Percentiles rank a stretch among this genome's conserved stretches.
Evolutionary conservation across 2,888 invertebrate genomes (phyloP).

Genomic region (Tortrix viridana): DNA sequence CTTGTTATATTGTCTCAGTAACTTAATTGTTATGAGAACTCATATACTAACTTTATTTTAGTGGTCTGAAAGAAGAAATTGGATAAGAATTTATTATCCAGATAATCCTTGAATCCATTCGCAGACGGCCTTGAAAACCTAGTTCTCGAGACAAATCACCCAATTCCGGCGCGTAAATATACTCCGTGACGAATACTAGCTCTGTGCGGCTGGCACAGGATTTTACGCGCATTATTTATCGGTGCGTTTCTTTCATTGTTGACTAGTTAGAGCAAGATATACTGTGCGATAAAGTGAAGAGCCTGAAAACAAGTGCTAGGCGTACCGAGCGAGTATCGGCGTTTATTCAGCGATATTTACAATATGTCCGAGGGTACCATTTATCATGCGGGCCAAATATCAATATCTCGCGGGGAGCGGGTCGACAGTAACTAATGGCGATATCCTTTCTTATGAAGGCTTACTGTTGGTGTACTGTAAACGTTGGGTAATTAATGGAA

Average conservation of each 20-base stretch:
- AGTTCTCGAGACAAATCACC: conserved; percentile 29
- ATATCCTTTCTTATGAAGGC: conserved; percentile 45
- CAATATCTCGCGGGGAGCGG: conserved; percentile 62
- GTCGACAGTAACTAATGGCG: conserved; percentile 72
- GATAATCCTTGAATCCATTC: conserved; percentile 6
- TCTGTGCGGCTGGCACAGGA: neutral
- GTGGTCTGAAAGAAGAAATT: too few species aligned
- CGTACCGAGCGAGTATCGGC: conserved; percentile 48
- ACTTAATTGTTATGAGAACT: neutral
- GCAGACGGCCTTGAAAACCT: conserved; percentile 11
- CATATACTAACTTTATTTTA: too few species aligned
- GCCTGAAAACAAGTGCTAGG: too few species aligned
- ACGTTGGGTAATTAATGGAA: conserved; percentile 25
- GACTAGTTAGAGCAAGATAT: too few species aligned
- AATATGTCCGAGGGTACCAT: conserved; percentile 55
- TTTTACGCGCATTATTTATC: too few species aligned
- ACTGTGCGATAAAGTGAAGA: too few species aligned
- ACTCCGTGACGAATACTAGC: conserved; percentile 31
- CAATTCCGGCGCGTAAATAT: conserved; percentile 28
- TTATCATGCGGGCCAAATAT: conserved; percentile 73
- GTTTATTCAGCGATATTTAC: conserved; percentile 51
- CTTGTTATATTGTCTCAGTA: neutral
- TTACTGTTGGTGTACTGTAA: conserved; percentile 37
- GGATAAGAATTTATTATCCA: neutral
- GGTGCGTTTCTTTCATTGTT: too few species aligned